Evolutionary conservation across 1,140 invertebrate species (phyloP), one percentile per base, ranked within the genome.

Genomic region (Eubasilissa regina): DNA sequence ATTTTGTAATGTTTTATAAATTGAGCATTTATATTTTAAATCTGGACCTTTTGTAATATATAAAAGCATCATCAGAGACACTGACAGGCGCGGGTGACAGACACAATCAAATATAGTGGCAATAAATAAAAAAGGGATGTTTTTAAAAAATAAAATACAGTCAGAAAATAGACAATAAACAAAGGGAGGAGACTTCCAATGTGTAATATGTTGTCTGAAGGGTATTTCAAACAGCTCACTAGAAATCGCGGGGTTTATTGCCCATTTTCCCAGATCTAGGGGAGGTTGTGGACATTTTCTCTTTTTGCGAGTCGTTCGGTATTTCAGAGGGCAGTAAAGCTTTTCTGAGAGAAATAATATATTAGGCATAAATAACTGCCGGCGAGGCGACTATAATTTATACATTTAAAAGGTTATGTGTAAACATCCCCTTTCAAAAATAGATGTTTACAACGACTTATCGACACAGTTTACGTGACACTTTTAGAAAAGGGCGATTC

Each of bases 321-420:
- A 43, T 64, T 25, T 64, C n/a, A n/a, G 13, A 9, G 60, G 35
- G 25, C 35, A 64, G 3, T 64, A 64, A 35, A 64, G 21, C 19
- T 11, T 64, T 43, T 15, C n/a, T 8, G 7, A 4, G 60, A 64
- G 1, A 15, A 64, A 64, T 13, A 64, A 64, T 64, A 64, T 64
- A 64, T 64, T 64, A 35, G 19, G 60, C 60, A 25, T 64, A 64
- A 64, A 64, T 64, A 64, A 35, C 60, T 10, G 21, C 60, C 35
- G 19, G 9, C 35, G 21, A 21, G 35, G 8, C 12, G 35, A 58
- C 55, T n/a, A 43, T 64, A 64, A 64, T 64, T 64, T 64, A 64
- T 64, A 64, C 60, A 43, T 25, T 64, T 64, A 64, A 25, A 64
- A 43, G 60, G 60, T 64, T 64, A 64, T 64, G 19, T 64, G 60